Percentiles rank a stretch among this genome's conserved stretches.
These are phyloP conservation scores for Pyrocoelia pectoralis DNA, from an alignment of 2,888 invertebrate genomes.

Conservation along the genomic window DNA sequence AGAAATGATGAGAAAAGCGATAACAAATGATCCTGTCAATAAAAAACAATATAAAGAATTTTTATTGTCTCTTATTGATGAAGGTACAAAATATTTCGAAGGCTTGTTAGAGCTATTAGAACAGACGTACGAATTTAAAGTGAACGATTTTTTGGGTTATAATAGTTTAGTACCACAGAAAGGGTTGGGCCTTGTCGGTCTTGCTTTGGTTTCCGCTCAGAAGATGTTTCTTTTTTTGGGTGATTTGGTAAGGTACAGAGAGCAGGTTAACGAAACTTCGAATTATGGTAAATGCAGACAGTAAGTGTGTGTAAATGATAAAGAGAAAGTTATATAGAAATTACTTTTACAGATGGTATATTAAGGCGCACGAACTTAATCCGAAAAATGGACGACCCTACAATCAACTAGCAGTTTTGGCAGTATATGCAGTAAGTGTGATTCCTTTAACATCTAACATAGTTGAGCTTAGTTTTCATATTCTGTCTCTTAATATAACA, in stretches of 20 bases:
- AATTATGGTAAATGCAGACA: slow-evolving; percentile 82
- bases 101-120: slow-evolving; percentile 76
- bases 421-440: slow-evolving; percentile 75
- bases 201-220: slow-evolving; percentile 86
- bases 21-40: slow-evolving; percentile 67
- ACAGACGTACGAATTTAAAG: slow-evolving; percentile 76
- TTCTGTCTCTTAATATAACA: too few species aligned
- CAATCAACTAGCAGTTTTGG: slow-evolving; percentile 91
- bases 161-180: slow-evolving; percentile 68
- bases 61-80: slow-evolving; percentile 76
- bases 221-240: slow-evolving; percentile 90
- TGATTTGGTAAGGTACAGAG: slow-evolving; percentile 90
- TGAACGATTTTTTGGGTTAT: slow-evolving; percentile 69
- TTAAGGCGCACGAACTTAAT: slow-evolving; percentile 91
- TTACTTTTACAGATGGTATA: slow-evolving; percentile 73
- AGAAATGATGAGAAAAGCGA: slow-evolving; percentile 78
- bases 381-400: slow-evolving; percentile 96
- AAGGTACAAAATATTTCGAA: slow-evolving; percentile 82
- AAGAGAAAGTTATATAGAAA: slow-evolving; percentile 7
- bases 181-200: slow-evolving; percentile 71
- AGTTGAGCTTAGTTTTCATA: too few species aligned
- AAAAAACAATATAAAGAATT: slow-evolving; percentile 72
- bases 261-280: slow-evolving; percentile 80
- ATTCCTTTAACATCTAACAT: too few species aligned
- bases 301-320: slow-evolving; percentile 60